These are phyloP conservation scores for Margarornis squamiger DNA, from an alignment of 2,797 vertebrate species.

Conservation along the genomic window DNA sequence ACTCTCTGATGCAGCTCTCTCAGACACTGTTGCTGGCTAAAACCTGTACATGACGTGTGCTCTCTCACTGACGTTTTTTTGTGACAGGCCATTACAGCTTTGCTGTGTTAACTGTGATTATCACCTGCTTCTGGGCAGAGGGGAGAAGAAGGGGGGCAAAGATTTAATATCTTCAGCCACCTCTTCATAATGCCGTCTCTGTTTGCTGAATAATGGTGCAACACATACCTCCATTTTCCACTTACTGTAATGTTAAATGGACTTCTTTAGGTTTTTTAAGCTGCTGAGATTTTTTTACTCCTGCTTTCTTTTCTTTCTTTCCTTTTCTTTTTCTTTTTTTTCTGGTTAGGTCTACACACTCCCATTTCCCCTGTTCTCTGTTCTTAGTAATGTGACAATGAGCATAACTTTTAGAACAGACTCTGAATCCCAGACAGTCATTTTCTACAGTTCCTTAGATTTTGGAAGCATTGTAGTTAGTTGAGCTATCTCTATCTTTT, in stretches of 20 bases:
- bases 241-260: background rate
- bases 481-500: background rate
- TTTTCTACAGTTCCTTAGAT: background rate
- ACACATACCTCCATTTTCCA: background rate
- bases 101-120: background rate
- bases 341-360: background rate
- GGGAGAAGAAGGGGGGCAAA: background rate
- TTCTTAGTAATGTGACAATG: background rate
- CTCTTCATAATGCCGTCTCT: background rate
- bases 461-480: background rate
- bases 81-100: background rate
- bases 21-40: background rate
- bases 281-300: background rate
- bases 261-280: background rate
- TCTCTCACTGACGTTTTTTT: background rate
- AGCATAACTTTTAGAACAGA: background rate
- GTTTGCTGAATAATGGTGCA: background rate
- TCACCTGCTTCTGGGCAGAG: background rate
- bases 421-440: background rate
- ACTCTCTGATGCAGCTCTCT: background rate
- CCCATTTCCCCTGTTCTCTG: background rate
- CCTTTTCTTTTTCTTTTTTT: background rate
- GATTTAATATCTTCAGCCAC: background rate
- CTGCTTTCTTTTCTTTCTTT: background rate
- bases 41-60: background rate